Evolutionary conservation across 2,888 invertebrate species (phyloP).

Genomic region (Geotrupes spiniger): DNA sequence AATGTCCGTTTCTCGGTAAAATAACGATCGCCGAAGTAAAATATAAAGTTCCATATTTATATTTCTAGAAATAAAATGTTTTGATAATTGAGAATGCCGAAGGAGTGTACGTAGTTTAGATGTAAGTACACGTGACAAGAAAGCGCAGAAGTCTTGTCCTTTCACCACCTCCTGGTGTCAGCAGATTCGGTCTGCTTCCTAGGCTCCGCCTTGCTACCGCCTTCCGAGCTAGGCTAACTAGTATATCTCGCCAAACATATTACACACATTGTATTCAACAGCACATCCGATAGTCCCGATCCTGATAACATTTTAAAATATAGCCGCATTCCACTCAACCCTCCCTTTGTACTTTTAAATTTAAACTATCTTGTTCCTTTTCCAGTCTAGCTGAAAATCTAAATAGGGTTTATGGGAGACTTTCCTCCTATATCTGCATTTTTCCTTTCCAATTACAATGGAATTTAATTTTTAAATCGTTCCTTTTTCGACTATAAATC

Average conservation of each 20-base stretch:
- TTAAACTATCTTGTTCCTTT: slow-evolving; percentile 37
- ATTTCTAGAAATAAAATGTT: slow-evolving; percentile 5
- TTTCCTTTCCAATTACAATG: slow-evolving; percentile 18
- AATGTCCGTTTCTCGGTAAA: no score
- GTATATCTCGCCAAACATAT: slow-evolving; percentile 36
- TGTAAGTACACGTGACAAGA: slow-evolving; percentile 13
- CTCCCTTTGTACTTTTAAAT: slow-evolving; percentile 37
- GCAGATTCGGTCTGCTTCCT: slow-evolving; percentile 25
- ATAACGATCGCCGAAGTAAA: no score
- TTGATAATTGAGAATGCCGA: slow-evolving; percentile 6
- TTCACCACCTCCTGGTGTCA: slow-evolving; percentile 25
- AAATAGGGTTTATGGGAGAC: slow-evolving; percentile 26
- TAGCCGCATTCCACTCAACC: slow-evolving; percentile 40
- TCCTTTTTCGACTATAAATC: slow-evolving; percentile 6
- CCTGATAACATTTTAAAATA: slow-evolving; percentile 48
- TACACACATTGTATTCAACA: slow-evolving; percentile 29
- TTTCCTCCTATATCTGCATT: slow-evolving; percentile 14
- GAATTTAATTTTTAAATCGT: slow-evolving; percentile 21
- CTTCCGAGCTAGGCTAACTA: slow-evolving; percentile 44
- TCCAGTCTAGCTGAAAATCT: slow-evolving; percentile 37
- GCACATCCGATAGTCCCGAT: slow-evolving; percentile 23
- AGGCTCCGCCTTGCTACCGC: slow-evolving; percentile 48
- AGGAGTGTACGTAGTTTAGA: slow-evolving; percentile 6
- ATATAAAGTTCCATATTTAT: neutral
- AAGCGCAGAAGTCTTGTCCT: slow-evolving; percentile 25